A percentile compares a stretch with the other conserved stretches of the same genome.
Conservation (phyloP, 2,888 invertebrate genomes). For the Tenthredo livida region DNA sequence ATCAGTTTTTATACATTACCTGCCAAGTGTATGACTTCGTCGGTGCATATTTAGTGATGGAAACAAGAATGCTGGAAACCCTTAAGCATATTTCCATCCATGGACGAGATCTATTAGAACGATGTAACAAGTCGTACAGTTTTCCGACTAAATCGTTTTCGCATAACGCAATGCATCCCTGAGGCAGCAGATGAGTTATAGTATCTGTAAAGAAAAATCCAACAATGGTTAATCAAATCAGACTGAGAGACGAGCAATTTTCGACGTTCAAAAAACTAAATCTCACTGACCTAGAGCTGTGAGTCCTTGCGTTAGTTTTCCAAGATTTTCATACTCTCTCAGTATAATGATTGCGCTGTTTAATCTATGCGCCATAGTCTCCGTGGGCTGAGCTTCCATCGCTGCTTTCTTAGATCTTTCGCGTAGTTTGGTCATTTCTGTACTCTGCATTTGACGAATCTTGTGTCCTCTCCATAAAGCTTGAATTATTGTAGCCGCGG, state of each 20-base stretch:
- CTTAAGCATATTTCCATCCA: constrained; percentile 81
- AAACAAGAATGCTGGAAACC: constrained; percentile 83
- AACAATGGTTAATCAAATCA: constrained; percentile 7
- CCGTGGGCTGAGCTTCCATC: constrained; percentile 67
- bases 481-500: constrained; percentile 85
- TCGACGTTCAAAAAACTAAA: constrained; percentile 31
- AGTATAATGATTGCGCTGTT: constrained; percentile 72
- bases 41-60: constrained; percentile 83
- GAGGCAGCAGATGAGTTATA: constrained; percentile 74
- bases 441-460: constrained; percentile 67
- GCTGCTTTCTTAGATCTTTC: constrained; percentile 69
- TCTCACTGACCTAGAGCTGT: constrained; percentile 75
- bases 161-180: constrained; percentile 72
- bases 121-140: constrained; percentile 74
- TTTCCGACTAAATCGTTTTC: constrained; percentile 72
- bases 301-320: constrained; percentile 75
- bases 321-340: constrained; percentile 69
- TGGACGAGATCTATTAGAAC: constrained; percentile 82
- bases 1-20: constrained; percentile 72
- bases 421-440: constrained; percentile 68
- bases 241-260: not conserved
- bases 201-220: constrained; percentile 73
- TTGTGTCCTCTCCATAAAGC: constrained; percentile 78
- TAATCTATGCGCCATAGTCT: constrained; percentile 74
- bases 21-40: constrained; percentile 83